These are phyloP conservation scores for Bostrychus sinensis DNA, from an alignment of 2,113 vertebrate genomes.

Conservation along the genomic window DNA sequence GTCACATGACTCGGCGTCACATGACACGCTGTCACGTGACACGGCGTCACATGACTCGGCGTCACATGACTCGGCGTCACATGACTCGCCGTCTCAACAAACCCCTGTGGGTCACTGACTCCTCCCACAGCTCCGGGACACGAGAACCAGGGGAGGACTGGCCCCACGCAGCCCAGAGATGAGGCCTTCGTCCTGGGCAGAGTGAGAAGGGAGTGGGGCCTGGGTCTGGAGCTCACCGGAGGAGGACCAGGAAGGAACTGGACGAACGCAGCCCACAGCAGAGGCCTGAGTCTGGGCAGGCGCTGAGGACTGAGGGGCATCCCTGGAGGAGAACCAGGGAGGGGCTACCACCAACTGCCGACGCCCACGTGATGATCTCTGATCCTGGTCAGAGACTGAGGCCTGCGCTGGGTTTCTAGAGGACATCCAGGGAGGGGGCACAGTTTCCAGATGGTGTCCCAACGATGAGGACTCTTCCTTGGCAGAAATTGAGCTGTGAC, in stretches of 20 bases:
- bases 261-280: background rate
- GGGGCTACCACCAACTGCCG: background rate
- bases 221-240: background rate
- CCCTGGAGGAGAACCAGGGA: slow-evolving; percentile 1
- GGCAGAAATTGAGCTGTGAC: background rate
- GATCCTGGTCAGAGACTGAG: background rate
- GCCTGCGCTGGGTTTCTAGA: background rate
- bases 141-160: background rate
- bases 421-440: background rate
- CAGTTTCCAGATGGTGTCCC: background rate
- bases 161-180: background rate
- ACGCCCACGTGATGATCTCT: background rate
- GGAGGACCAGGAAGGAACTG: background rate
- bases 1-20: too few species aligned
- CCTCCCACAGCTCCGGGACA: background rate
- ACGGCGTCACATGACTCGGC: too few species aligned
- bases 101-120: too few species aligned
- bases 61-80: too few species aligned
- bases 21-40: too few species aligned
- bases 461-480: background rate
- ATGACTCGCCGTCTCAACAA: too few species aligned
- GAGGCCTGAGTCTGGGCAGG: background rate
- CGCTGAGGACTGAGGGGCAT: too few species aligned
- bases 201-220: background rate
- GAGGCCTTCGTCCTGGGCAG: background rate